Percentiles rank a stretch among this genome's conserved stretches.
phyloP scores from a whole-genome alignment of 2,113 vertebrate genomes.

The Falco punctatus region DNA sequence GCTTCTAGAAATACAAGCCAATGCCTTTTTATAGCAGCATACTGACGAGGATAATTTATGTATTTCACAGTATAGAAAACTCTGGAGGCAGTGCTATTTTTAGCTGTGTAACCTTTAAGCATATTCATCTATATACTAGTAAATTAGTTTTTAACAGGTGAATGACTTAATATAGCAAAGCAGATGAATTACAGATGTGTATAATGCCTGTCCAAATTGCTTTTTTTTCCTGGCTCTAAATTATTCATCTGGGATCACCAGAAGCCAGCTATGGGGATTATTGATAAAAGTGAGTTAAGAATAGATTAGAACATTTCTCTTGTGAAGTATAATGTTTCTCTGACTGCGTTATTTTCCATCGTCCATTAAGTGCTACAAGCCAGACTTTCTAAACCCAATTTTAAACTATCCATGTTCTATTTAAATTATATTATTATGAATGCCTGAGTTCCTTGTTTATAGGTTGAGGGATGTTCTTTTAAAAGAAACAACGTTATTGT shows the following conservation, averaged over 20 bases:
- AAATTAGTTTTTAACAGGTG: slow-evolving; percentile 56
- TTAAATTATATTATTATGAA: background rate
- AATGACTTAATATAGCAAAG: slow-evolving; percentile 20
- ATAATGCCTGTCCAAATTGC: slow-evolving; percentile 36
- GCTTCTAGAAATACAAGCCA: background rate
- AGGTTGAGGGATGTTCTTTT: background rate
- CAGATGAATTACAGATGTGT: slow-evolving; percentile 50
- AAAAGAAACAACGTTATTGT: background rate
- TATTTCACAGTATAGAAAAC: slow-evolving; percentile 45
- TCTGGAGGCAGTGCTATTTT: slow-evolving; percentile 29
- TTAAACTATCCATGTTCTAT: background rate
- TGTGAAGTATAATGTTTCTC: slow-evolving; percentile 50
- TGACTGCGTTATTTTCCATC: slow-evolving; percentile 25
- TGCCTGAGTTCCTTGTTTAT: background rate
- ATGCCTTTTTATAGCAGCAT: slow-evolving; percentile 39
- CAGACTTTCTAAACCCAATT: slow-evolving; percentile 21
- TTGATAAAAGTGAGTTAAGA: slow-evolving; percentile 68
- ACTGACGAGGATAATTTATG: background rate
- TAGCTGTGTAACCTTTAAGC: slow-evolving; percentile 29
- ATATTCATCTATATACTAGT: background rate
- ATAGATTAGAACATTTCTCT: slow-evolving; percentile 67
- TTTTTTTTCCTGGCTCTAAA: slow-evolving; percentile 35
- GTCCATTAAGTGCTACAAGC: background rate
- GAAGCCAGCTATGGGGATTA: slow-evolving; percentile 39
- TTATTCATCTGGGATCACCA: slow-evolving; percentile 51